Evolutionary conservation across 1,140 invertebrate species (phyloP).

Genomic region (Drosophila baimaii): DNA sequence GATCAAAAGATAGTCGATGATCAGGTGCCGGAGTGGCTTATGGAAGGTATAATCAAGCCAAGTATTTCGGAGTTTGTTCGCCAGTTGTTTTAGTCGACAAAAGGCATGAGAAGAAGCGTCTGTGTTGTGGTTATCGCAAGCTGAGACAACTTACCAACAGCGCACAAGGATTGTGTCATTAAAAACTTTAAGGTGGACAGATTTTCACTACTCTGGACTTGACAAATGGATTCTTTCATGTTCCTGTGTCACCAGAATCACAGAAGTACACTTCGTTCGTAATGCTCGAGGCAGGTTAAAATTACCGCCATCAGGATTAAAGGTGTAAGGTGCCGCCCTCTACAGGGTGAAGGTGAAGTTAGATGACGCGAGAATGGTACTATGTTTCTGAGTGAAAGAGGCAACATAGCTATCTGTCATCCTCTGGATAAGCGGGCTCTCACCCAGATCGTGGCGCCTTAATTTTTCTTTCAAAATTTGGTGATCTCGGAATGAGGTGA

Average conservation of each 20-base stretch:
- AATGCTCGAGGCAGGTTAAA: no score
- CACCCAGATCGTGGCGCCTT: no score
- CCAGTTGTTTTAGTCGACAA: not conserved
- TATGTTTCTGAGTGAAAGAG: no score
- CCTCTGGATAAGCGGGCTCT: no score
- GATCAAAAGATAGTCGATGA: constrained; percentile 47
- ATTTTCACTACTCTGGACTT: not conserved
- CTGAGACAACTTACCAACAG: not conserved
- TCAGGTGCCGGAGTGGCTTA: constrained; percentile 58
- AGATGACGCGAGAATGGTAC: no score
- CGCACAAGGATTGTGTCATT: not conserved
- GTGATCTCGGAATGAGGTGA: no score
- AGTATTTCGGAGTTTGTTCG: not conserved
- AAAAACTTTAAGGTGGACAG: constrained; percentile 2
- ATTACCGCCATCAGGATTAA: no score
- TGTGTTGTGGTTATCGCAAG: not conserved
- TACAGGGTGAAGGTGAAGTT: no score
- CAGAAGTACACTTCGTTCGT: not conserved
- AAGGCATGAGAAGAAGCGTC: not conserved
- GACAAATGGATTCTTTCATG: not conserved
- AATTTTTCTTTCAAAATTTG: no score
- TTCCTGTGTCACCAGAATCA: not conserved
- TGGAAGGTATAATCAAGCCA: constrained; percentile 7
- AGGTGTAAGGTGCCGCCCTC: no score
- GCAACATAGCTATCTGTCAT: no score